These are phyloP conservation scores for Spea multiplicata DNA, from an alignment of 2,113 vertebrate genomes.

Conservation along the genomic window DNA sequence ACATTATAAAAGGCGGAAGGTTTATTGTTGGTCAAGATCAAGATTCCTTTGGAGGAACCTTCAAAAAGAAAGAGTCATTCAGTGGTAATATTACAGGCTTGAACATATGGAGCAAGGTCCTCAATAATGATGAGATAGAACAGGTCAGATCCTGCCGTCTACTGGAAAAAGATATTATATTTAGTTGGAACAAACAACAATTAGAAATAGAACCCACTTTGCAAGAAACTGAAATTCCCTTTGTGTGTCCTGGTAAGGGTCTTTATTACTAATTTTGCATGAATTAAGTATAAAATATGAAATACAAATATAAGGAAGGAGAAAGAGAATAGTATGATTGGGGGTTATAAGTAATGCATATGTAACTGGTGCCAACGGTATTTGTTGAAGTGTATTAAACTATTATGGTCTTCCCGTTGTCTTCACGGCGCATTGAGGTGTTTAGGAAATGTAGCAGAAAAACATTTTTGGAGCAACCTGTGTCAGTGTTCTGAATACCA, in stretches of 20 bases:
- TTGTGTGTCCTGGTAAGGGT: constrained; percentile 73
- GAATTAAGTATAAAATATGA: too few species aligned
- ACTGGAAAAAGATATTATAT: constrained; percentile 58
- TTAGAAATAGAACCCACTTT: constrained; percentile 64
- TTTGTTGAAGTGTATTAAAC: too few species aligned
- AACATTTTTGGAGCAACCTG: too few species aligned
- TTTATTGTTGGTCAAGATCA: constrained; percentile 89
- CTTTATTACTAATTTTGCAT: background rate
- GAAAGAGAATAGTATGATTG: too few species aligned
- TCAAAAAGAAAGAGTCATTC: constrained; percentile 77
- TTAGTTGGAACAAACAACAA: constrained; percentile 64
- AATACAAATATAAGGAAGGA: too few species aligned
- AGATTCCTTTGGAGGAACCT: constrained; percentile 83
- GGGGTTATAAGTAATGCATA: too few species aligned
- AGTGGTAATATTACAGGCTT: constrained; percentile 83
- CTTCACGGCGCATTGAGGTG: too few species aligned
- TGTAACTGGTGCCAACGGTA: too few species aligned
- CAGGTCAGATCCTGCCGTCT: constrained; percentile 64
- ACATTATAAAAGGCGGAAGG: constrained; percentile 71
- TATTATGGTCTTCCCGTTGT: too few species aligned
- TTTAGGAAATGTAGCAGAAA: too few species aligned
- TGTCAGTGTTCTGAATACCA: too few species aligned
- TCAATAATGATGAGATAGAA: constrained; percentile 65
- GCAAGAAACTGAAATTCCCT: constrained; percentile 49
- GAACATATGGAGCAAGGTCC: constrained; percentile 70